phyloP scores from a whole-genome alignment of 2,888 invertebrate genomes.

The Pseudococcus jackbeardsleyi region DNA sequence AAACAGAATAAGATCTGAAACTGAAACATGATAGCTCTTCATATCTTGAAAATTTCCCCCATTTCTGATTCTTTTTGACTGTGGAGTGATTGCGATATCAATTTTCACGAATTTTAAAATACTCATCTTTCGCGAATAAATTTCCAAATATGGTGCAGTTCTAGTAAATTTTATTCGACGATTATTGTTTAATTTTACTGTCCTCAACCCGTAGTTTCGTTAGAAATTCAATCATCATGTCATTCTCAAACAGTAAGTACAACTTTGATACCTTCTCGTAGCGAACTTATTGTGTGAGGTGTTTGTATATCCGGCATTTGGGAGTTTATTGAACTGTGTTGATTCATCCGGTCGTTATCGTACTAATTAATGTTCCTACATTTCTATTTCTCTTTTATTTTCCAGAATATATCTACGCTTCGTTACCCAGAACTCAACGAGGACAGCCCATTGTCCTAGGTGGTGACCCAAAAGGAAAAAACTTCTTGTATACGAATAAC shows the following conservation, averaged over 20 bases:
- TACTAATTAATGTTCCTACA: conserved; percentile 12
- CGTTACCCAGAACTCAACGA: conserved; percentile 93
- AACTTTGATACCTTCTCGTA: neutral
- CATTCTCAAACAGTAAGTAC: conserved; percentile 22
- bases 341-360: neutral
- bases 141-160: conserved; percentile 39
- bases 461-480: conserved; percentile 96
- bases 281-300: neutral
- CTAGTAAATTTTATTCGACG: conserved; percentile 19
- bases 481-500: conserved; percentile 96
- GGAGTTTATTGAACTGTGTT: conserved; percentile 39
- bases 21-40: too few relatives aligned
- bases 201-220: neutral
- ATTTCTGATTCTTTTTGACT: neutral
- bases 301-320: conserved; percentile 34
- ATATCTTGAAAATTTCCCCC: too few relatives aligned
- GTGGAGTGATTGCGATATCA: conserved; percentile 35
- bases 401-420: conserved; percentile 90
- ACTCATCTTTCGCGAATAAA: neutral
- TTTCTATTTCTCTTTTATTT: conserved; percentile 68
- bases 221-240: neutral
- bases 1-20: too few relatives aligned
- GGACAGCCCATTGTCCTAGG: conserved; percentile 95
- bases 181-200: neutral
- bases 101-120: conserved; percentile 31